phyloP scores from a whole-genome alignment of 2,888 invertebrate species.

The Pseudeuparius sepicola region DNA sequence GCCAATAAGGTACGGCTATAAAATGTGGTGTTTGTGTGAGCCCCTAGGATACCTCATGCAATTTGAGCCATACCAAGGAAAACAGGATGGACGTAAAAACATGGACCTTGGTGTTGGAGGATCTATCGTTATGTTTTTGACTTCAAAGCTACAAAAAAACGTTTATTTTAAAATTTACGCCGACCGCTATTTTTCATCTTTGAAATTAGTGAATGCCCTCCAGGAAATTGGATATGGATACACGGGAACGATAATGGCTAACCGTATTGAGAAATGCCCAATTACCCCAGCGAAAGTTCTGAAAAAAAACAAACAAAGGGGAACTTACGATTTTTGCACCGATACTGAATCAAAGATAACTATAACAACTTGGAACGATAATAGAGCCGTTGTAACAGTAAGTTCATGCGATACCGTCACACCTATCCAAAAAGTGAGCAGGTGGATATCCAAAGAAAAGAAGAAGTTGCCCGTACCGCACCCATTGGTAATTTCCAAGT shows the following conservation, averaged over 20 bases:
- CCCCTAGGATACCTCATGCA: constrained; percentile 10
- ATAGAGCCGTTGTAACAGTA: not conserved
- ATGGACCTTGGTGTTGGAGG: constrained; percentile 9
- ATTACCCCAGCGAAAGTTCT: not conserved
- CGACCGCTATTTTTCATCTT: constrained; percentile 4
- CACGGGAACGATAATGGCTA: not conserved
- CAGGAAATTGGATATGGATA: not conserved
- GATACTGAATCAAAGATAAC: not conserved
- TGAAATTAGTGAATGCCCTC: constrained; percentile 1
- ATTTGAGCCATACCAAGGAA: constrained; percentile 12
- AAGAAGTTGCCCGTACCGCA: too few species aligned
- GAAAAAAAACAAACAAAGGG: not conserved
- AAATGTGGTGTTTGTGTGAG: constrained; percentile 10
- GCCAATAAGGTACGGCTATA: constrained; percentile 1
- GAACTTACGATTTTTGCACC: not conserved
- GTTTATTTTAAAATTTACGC: constrained; percentile 1
- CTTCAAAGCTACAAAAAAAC: constrained; percentile 2
- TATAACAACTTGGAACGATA: not conserved
- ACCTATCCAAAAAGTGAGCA: too few species aligned
- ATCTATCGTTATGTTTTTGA: constrained; percentile 4
- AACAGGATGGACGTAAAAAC: constrained; percentile 10
- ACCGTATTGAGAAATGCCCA: not conserved
- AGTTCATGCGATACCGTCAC: too few species aligned
- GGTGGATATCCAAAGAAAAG: too few species aligned
- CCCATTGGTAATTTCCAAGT: too few species aligned